Conservation (phyloP, 2,113 vertebrate species). For the Canis aureus region DNA sequence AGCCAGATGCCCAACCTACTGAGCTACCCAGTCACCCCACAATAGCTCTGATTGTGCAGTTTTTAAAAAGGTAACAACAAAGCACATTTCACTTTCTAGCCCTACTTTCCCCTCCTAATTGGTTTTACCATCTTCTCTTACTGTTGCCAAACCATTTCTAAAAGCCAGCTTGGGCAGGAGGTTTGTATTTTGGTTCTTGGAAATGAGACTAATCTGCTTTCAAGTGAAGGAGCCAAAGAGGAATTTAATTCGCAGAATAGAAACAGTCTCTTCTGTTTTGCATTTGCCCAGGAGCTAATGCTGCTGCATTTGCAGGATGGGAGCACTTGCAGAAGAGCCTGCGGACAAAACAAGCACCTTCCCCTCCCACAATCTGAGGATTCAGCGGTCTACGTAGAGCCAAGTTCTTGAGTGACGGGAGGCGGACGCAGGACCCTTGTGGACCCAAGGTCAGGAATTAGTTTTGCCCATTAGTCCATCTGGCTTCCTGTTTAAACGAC, state of each 20-base stretch:
- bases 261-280: neutral
- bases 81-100: neutral
- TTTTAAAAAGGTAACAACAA: neutral
- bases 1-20: neutral
- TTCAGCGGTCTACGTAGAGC: too few species aligned
- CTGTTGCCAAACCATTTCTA: neutral
- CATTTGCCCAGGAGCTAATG: neutral
- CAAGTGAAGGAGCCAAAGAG: neutral
- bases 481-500: neutral
- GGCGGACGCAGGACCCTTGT: fast-evolving
- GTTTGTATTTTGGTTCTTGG: neutral
- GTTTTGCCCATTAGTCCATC: neutral
- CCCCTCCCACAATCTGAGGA: fast-evolving
- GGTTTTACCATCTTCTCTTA: neutral
- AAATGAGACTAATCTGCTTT: neutral
- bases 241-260: neutral
- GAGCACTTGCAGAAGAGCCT: too few species aligned
- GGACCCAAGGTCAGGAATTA: neutral
- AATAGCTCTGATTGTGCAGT: neutral
- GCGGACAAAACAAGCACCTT: fast-evolving
- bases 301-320: neutral
- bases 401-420: too few species aligned
- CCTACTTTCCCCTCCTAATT: neutral
- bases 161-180: neutral
- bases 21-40: neutral